Base-by-base conservation (phyloP, 2,888 invertebrate genomes). In the Hetaerina titia region DNA sequence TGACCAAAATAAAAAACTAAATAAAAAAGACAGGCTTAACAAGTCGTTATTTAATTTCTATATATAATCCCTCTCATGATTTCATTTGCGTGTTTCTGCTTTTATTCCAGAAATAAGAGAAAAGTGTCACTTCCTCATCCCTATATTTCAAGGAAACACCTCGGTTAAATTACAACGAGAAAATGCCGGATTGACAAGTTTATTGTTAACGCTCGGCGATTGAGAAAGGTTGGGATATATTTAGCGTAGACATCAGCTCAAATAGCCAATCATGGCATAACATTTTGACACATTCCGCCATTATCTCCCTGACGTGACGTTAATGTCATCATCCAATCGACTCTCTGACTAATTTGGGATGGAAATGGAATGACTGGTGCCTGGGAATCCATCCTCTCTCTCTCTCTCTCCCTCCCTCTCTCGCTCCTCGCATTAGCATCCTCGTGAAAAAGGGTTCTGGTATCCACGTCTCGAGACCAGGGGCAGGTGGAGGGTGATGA, bases 301-400 rank as follows among this genome's bases (percentile, higher is more conserved):
- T 81, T 81, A 81, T 81, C 81, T 81, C 31, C 81, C 25, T 31
- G 81, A 81, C 81, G 81, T 81, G 81, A 81, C 31, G 81, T 81
- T 81, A 81, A 81, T 81, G 81, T 81, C 81, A 81, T 81, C 81
- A 81, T 81, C 81, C 81, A 81, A 81, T 81, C 81, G 81, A 31
- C 81, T 81, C 81, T 81, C 81, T 15, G 81, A 81, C 81, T 81
- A 81, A 81, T 81, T 81, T 81, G 81, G 25, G 31, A 31, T 8
- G n/a, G 81, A 81, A 81, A 81, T 81, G 81, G 81, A 81, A 81
- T 81, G 81, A 31, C 81, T 81, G 81, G 11, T 25, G 81, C 81
- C 13, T 13, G 25, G 81, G 31, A 81, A 31, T 31, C 5, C 9
- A 45, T 6, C 31, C 81, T 13, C 13, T 31, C 19, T 22, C 69